Base-by-base conservation (phyloP, 2,113 vertebrate species). In the Andinoacara biseriatus region DNA sequence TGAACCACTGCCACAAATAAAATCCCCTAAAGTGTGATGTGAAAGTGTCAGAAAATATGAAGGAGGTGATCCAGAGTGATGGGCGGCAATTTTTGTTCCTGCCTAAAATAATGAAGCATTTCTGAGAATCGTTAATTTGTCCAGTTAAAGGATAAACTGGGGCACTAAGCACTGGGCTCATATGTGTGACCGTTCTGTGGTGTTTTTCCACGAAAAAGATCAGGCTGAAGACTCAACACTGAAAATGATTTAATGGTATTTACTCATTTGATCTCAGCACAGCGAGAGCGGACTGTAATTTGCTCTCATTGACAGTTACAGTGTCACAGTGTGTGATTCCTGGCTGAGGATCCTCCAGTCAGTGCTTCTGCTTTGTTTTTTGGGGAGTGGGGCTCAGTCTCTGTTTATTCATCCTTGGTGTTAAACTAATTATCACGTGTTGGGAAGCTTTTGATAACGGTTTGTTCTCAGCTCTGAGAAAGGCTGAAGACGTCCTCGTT, bases 351-450 rank as follows among this genome's bases (percentile, higher is more conserved):
- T 20, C 1, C 5, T 69, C 43, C 15, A 49, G 63, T 69, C 15
- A 20, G 15, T 29, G 63, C 11, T 69, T 69, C 22, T 31, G 65
- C 24, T 52, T 52, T 5, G 18, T 0, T 49, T 49, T 29, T 69
- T 3, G 0, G 18, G 40, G 40, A 17, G 43, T 13, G 24, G 24
- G 43, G 9, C 15, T 69, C 65, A 49, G 43, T 8, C 43, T 29
- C 43, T 72, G 15, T 52, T 40, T 29, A 7, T 31, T 0, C 40
- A 29, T 0, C 24, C 18, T 69, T 69, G 43, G 67, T 9, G 18
- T 14, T 72, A 33, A 54, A 11, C 17, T 54, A 20, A 72, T 72
- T 72, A 52, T 31, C 46, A 54, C 0, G 26, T 52, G 67, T 52
- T 46, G 26, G 26, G 65, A 72, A 52, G 1, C 65, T 69, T 69